Conservation (phyloP, 30 jellyfish, hydroid and myxozoan species). For the Morbakka virulenta region DNA sequence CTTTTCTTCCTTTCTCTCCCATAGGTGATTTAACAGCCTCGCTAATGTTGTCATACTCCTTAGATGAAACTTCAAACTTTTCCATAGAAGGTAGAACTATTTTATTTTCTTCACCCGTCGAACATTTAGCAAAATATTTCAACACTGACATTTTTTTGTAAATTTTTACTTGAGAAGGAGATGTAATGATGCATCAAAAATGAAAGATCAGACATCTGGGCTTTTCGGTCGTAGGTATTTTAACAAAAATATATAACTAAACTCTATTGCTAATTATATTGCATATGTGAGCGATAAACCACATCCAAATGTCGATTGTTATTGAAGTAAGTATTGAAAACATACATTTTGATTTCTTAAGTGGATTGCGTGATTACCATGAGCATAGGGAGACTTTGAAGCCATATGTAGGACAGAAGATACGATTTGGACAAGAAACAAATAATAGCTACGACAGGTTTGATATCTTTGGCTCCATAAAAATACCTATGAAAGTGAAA, state of each 20-base stretch:
- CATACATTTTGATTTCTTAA: background rate
- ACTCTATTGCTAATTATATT: background rate
- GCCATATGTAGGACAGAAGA: background rate
- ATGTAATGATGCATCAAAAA: background rate
- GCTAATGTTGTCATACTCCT: background rate
- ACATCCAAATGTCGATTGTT: background rate
- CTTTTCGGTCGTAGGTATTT: background rate
- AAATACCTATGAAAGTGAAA: background rate
- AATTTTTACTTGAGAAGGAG: background rate
- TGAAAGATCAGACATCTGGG: background rate
- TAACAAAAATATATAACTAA: background rate
- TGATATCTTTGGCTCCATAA: background rate
- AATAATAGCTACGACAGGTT: background rate
- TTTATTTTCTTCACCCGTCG: background rate
- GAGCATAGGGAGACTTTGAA: background rate
- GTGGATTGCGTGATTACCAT: background rate
- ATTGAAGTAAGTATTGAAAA: background rate
- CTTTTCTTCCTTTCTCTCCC: background rate
- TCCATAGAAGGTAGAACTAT: background rate
- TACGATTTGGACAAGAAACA: background rate
- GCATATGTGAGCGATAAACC: background rate
- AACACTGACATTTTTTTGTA: background rate
- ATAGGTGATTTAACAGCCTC: background rate
- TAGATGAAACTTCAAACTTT: background rate
- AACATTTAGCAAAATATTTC: background rate